Conservation (phyloP, 2,113 vertebrate genomes). For the Astatoreochromis straeleni region DNA sequence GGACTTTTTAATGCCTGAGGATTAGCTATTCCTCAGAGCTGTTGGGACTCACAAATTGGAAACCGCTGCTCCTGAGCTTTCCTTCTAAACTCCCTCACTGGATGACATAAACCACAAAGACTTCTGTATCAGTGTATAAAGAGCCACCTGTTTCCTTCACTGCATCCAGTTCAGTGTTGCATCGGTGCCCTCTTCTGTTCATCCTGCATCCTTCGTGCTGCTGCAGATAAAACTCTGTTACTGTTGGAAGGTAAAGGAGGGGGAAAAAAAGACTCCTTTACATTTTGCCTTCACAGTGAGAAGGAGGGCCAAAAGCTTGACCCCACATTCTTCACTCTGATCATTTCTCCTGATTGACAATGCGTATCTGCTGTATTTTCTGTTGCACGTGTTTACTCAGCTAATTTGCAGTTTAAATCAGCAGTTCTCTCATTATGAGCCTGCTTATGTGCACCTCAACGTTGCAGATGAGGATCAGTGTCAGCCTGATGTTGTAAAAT, state of each 20-base stretch:
- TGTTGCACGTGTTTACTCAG: neutral
- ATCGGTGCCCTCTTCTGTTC: neutral
- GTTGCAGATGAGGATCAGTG: neutral
- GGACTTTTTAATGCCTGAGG: neutral
- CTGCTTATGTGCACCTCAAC: neutral
- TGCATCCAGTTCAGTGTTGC: neutral
- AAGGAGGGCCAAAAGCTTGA: neutral
- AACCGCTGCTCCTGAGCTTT: neutral
- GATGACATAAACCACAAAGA: neutral
- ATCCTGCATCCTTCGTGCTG: rapidly evolving
- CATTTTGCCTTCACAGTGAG: neutral
- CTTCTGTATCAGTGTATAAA: neutral
- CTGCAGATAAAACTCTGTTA: rapidly evolving
- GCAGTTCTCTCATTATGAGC: neutral
- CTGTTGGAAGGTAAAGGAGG: neutral
- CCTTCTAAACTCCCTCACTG: rapidly evolving
- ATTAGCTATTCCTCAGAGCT: neutral
- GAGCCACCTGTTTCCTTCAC: neutral
- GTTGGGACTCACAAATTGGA: neutral
- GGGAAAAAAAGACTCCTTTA: neutral
- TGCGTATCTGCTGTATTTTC: rapidly evolving
- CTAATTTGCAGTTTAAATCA: neutral
- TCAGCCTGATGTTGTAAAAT: neutral
- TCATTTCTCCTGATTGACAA: neutral
- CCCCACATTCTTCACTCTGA: neutral